A percentile compares a stretch with the other conserved stretches of the same genome.
These are phyloP conservation scores for Gymnoscelis rufifasciata DNA, from an alignment of 2,888 invertebrate genomes.

Conservation along the genomic window DNA sequence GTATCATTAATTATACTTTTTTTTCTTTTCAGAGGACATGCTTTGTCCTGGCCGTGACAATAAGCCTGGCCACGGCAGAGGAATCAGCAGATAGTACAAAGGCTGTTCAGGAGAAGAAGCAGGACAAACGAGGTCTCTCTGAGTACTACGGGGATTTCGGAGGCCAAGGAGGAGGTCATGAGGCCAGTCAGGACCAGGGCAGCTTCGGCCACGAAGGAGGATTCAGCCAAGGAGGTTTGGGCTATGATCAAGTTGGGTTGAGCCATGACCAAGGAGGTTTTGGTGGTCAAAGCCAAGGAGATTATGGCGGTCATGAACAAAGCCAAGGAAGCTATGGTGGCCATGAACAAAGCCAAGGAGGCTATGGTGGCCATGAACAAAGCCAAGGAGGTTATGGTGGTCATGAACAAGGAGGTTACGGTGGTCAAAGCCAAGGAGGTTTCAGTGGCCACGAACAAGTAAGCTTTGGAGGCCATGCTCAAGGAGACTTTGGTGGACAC, in stretches of 20 bases:
- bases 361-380: slow-evolving; percentile 44
- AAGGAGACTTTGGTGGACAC: slow-evolving; percentile 32
- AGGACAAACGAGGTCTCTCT: slow-evolving; percentile 77
- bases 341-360: slow-evolving; percentile 24
- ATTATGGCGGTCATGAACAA: slow-evolving; percentile 35
- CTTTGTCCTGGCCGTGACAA: slow-evolving; percentile 75
- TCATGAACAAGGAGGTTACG: slow-evolving; percentile 33
- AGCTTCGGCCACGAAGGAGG: background rate
- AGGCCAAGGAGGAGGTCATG: slow-evolving; percentile 42
- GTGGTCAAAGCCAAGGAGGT: slow-evolving; percentile 27
- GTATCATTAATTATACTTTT: no score
- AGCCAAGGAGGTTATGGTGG: slow-evolving; percentile 32
- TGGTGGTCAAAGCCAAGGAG: no score
- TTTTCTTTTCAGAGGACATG: slow-evolving; percentile 61
- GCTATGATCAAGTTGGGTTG: no score
- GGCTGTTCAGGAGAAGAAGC: slow-evolving; percentile 76
- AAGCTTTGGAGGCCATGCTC: background rate
- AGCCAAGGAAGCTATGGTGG: slow-evolving; percentile 36
- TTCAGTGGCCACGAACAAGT: slow-evolving; percentile 15
- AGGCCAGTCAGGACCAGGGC: slow-evolving; percentile 38
- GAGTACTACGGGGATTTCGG: slow-evolving; percentile 69
- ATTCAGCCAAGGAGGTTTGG: no score
- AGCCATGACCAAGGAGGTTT: slow-evolving; percentile 55
- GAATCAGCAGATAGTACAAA: slow-evolving; percentile 71
- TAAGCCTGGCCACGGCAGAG: slow-evolving; percentile 78